phyloP scores from a whole-genome alignment of 2,888 invertebrate species.

The Lycia hirtaria region DNA sequence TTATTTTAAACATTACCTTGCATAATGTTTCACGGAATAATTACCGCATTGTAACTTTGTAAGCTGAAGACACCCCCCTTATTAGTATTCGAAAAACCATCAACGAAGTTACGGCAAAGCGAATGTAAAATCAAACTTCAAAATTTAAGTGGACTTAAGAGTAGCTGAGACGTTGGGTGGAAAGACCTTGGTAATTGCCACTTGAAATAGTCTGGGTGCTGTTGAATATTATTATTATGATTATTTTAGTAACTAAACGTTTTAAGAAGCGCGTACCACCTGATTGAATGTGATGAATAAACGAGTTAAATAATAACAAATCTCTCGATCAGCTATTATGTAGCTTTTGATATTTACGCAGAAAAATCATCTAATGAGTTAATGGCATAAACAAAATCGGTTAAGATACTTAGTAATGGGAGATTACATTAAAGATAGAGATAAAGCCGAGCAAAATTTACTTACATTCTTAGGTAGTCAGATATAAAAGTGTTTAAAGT shows the following conservation, averaged over 20 bases:
- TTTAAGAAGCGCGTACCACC: neutral
- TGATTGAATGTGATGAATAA: neutral
- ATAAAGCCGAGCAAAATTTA: too few species aligned
- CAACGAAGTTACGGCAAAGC: constrained; percentile 33
- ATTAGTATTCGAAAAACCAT: constrained; percentile 30
- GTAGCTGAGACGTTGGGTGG: constrained; percentile 32
- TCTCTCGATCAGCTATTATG: too few species aligned
- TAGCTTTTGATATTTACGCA: too few species aligned
- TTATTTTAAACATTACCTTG: neutral
- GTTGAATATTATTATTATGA: constrained; percentile 5
- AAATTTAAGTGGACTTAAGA: constrained; percentile 45
- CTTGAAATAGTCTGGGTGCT: constrained; percentile 32
- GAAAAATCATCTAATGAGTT: too few species aligned
- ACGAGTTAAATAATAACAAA: neutral
- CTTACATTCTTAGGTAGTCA: too few species aligned
- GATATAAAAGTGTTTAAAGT: too few species aligned
- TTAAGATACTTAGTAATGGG: too few species aligned
- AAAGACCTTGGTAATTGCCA: constrained; percentile 51
- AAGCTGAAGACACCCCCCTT: constrained; percentile 21
- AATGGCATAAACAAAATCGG: too few species aligned
- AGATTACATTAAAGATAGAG: too few species aligned
- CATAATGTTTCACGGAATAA: neutral
- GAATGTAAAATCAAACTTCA: constrained; percentile 49
- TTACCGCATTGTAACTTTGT: constrained; percentile 10
- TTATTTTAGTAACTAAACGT: neutral